These are phyloP conservation scores for Suillia variegata DNA, from an alignment of 2,888 invertebrate genomes.

Conservation along the genomic window DNA sequence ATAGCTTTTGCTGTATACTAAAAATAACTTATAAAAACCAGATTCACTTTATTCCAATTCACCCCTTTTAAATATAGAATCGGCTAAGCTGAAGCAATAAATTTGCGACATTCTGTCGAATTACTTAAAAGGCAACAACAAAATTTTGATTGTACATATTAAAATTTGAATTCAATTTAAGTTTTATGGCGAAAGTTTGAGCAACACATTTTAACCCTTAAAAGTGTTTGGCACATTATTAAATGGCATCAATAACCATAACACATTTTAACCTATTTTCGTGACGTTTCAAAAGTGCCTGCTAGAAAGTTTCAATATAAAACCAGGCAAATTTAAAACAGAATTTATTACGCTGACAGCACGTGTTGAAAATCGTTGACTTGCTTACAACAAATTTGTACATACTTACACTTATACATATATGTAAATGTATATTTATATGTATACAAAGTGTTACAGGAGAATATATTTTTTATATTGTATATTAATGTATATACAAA, in stretches of 20 bases:
- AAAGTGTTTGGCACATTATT: slow-evolving; percentile 46
- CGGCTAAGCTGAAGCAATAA: slow-evolving; percentile 31
- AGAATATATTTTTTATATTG: too few species aligned
- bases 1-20: too few species aligned
- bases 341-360: slow-evolving; percentile 56
- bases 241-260: slow-evolving; percentile 53
- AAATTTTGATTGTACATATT: slow-evolving; percentile 37
- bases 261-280: slow-evolving; percentile 44
- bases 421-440: too few species aligned
- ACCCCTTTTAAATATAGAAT: too few species aligned
- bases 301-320: slow-evolving; percentile 17
- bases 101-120: slow-evolving; percentile 36
- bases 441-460: too few species aligned
- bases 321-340: slow-evolving; percentile 40
- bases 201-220: slow-evolving; percentile 44
- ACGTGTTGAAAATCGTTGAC: slow-evolving; percentile 59
- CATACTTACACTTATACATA: too few species aligned
- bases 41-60: too few species aligned
- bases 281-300: neutral
- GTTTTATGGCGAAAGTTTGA: slow-evolving; percentile 45
- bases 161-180: slow-evolving; percentile 39
- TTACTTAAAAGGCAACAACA: neutral
- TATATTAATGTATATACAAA: too few species aligned
- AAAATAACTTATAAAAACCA: too few species aligned
- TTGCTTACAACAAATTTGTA: too few species aligned